A percentile compares a stretch with the other conserved stretches of the same genome.
phyloP scores from a whole-genome alignment of 37 sponge, comb jelly and placozoan species.

The Theonella swinhoei region DNA sequence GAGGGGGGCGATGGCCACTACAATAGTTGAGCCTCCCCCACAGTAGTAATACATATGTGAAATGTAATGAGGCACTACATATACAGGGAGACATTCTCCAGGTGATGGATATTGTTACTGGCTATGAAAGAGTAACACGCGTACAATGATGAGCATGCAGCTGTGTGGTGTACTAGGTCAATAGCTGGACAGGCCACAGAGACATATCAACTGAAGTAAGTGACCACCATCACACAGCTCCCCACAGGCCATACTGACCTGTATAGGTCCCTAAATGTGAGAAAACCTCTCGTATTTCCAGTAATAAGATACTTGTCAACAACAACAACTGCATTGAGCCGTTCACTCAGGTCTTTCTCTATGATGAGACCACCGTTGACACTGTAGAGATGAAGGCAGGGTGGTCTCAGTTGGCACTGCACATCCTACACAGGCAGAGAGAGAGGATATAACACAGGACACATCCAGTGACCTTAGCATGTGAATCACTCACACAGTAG shows the following conservation, averaged over 20 bases:
- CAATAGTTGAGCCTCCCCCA: too few relatives aligned
- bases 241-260: slow-evolving; percentile 36
- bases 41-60: too few relatives aligned
- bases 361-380: slow-evolving; percentile 73
- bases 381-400: slow-evolving; percentile 73
- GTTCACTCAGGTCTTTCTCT: slow-evolving; percentile 43
- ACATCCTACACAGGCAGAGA: slow-evolving; percentile 19
- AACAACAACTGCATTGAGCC: slow-evolving; percentile 52
- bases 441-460: background rate
- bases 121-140: too few relatives aligned
- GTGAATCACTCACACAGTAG: background rate
- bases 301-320: slow-evolving; percentile 68
- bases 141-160: too few relatives aligned
- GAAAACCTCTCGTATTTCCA: slow-evolving; percentile 55
- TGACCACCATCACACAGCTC: background rate
- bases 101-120: too few relatives aligned
- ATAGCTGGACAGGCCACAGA: too few relatives aligned
- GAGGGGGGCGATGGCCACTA: too few relatives aligned
- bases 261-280: slow-evolving; percentile 67
- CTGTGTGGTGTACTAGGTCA: too few relatives aligned
- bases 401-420: background rate
- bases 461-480: too few relatives aligned
- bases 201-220: too few relatives aligned
- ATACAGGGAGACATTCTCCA: too few relatives aligned
- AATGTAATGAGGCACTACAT: too few relatives aligned